Conservation (phyloP, 2,113 vertebrate species). For the Python bivittatus region DNA sequence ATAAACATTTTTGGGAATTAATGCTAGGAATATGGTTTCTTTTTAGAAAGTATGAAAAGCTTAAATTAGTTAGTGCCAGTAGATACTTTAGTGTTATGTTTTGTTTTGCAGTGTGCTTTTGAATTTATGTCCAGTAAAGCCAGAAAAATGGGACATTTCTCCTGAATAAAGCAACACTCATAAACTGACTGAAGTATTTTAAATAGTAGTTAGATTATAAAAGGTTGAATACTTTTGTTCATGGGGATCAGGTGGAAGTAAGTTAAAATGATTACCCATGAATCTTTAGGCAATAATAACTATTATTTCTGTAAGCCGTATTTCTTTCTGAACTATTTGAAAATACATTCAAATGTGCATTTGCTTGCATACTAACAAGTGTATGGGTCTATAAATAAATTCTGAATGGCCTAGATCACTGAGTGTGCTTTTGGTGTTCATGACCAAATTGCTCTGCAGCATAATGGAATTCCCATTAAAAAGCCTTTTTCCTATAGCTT, state of each 20-base stretch:
- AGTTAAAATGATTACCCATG: neutral
- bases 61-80: neutral
- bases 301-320: neutral
- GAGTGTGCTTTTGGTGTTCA: neutral
- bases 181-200: neutral
- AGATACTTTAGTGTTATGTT: neutral
- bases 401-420: neutral
- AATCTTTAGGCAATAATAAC: neutral
- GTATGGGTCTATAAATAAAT: neutral
- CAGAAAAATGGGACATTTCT: neutral
- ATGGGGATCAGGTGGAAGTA: neutral
- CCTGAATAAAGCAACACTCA: neutral
- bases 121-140: neutral
- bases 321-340: neutral
- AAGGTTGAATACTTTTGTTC: neutral
- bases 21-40: no score
- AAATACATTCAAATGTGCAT: neutral
- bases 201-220: neutral
- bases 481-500: neutral
- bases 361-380: neutral
- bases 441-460: neutral
- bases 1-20: no score
- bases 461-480: neutral
- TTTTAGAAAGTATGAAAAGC: no score
- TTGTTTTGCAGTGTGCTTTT: neutral